Conservation (phyloP, 1,140 invertebrate species). For the Drosophila persimilis region DNA sequence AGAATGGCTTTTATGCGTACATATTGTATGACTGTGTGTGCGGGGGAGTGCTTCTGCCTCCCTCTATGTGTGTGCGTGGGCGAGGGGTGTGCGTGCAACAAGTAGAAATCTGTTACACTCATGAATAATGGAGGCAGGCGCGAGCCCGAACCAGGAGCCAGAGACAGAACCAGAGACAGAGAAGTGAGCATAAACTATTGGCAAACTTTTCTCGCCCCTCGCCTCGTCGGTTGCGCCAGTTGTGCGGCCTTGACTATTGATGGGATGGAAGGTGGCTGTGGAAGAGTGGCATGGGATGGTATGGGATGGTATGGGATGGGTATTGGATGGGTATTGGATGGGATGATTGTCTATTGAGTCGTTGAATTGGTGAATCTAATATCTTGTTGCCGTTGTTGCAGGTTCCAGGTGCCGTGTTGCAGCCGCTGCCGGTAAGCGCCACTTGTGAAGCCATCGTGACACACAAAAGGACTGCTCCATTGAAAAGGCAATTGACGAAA, state of each 20-base stretch:
- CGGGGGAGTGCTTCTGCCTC: conserved; percentile 5
- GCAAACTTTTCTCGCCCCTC: conserved; percentile 29
- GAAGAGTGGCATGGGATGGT: neutral
- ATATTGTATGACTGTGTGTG: conserved; percentile 11
- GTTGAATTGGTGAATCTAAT: conserved; percentile 40
- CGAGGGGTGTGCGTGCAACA: conserved; percentile 58
- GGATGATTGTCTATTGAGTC: conserved; percentile 61
- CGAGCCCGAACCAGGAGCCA: conserved; percentile 30
- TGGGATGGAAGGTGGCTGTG: neutral
- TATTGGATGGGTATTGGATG: conserved; percentile 28
- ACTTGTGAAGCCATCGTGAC: conserved; percentile 58
- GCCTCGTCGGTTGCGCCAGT: neutral
- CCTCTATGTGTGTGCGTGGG: neutral
- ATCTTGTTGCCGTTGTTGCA: conserved; percentile 48
- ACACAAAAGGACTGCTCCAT: conserved; percentile 45
- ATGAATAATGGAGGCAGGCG: conserved; percentile 64
- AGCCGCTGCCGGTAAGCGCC: conserved; percentile 60
- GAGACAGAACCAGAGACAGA: conserved; percentile 29
- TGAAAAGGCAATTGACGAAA: conserved; percentile 54
- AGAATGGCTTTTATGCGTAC: conserved; percentile 1
- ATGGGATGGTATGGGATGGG: conserved; percentile 18
- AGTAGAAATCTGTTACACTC: conserved; percentile 67
- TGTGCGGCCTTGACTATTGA: conserved; percentile 3
- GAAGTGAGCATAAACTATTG: conserved; percentile 78
- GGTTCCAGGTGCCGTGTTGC: conserved; percentile 22